phyloP scores from a whole-genome alignment of 2,888 invertebrate species.

The Xylophagus ater region DNA sequence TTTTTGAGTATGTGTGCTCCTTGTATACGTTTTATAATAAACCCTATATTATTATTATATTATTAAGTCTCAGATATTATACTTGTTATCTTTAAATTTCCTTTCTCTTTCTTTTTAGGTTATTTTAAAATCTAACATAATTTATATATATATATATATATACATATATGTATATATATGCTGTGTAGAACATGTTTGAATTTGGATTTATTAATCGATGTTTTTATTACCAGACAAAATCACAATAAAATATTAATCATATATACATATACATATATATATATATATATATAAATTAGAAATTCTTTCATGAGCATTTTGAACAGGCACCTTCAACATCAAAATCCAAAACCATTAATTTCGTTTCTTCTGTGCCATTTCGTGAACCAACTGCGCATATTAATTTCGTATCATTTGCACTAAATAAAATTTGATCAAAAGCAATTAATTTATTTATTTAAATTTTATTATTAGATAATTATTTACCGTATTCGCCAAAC shows the following conservation, averaged over 20 bases:
- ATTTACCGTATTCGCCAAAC: constrained; percentile 86
- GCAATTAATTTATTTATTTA: no score
- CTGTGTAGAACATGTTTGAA: neutral
- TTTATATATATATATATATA: neutral
- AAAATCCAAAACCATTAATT: constrained; percentile 93
- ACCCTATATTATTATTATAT: no score
- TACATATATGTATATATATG: neutral
- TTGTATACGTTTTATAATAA: neutral
- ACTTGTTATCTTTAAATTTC: no score
- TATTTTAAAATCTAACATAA: neutral
- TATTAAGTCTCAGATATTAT: no score
- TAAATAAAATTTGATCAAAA: constrained; percentile 21
- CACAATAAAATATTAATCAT: no score
- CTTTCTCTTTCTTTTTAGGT: neutral
- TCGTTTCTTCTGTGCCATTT: constrained; percentile 98
- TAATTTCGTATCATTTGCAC: constrained; percentile 88
- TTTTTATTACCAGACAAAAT: no score
- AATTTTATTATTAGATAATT: neutral
- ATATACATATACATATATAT: neutral
- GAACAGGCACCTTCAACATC: constrained; percentile 67
- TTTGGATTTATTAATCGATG: neutral
- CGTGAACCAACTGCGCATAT: constrained; percentile 98
- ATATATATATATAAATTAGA: neutral
- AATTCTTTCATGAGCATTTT: constrained; percentile 41
- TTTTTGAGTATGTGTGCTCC: neutral